phyloP scores from a whole-genome alignment of 2,797 vertebrate genomes.

The Tapera naevia region DNA sequence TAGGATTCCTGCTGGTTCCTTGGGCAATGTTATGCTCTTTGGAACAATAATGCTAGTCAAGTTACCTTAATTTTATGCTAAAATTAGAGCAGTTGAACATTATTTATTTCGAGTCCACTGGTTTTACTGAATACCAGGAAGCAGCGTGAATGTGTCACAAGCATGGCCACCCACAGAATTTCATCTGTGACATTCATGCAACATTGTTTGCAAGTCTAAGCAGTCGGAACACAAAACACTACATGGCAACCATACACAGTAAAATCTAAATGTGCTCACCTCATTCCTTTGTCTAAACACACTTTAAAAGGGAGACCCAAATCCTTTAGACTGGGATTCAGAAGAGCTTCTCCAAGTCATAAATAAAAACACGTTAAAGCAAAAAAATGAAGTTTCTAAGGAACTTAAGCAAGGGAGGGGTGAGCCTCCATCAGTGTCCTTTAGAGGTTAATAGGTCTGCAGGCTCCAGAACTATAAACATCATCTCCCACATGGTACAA shows the following conservation, averaged over 20 bases:
- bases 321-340: background rate
- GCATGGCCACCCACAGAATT: background rate
- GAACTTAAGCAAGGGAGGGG: background rate
- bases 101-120: background rate
- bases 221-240: background rate
- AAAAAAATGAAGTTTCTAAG: background rate
- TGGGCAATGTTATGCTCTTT: background rate
- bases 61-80: background rate
- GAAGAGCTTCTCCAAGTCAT: background rate
- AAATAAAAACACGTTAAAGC: background rate
- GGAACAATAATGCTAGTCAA: background rate
- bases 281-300: background rate
- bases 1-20: background rate
- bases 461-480: background rate
- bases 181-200: background rate
- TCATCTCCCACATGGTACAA: background rate
- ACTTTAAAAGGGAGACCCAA: background rate
- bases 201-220: fast-evolving
- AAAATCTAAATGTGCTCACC: background rate
- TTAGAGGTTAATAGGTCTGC: background rate
- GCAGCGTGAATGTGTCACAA: background rate
- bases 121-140: slow-evolving; percentile 5
- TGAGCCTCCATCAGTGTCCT: background rate
- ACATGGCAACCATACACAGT: background rate
- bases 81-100: slow-evolving; percentile 23